Evolutionary conservation across 2,113 vertebrate genomes (phyloP).

Genomic region (Lophochroa leadbeateri): DNA sequence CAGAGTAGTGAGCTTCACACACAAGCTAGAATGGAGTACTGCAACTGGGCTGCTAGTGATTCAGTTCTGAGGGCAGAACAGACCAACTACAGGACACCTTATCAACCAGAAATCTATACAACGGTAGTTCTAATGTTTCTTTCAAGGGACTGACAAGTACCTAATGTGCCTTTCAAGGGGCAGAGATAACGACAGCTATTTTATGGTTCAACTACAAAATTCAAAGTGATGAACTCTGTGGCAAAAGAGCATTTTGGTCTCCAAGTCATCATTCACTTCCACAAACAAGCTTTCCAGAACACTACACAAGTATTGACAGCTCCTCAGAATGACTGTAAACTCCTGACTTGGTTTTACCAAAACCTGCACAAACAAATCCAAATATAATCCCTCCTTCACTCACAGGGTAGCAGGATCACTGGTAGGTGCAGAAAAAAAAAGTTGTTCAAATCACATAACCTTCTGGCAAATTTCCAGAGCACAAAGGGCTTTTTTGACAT

Average conservation of each 20-base stretch:
- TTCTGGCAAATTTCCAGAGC: background rate
- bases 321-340: background rate
- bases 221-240: background rate
- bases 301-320: background rate
- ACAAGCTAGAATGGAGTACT: background rate
- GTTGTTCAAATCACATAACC: background rate
- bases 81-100: background rate
- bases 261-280: background rate
- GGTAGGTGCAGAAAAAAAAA: background rate
- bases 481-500: background rate
- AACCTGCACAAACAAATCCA: background rate
- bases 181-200: background rate
- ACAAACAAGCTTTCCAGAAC: background rate
- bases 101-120: background rate
- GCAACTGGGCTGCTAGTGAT: background rate
- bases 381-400: background rate
- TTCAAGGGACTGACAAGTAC: background rate
- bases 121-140: background rate
- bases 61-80: background rate
- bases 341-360: background rate
- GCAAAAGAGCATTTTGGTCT: background rate
- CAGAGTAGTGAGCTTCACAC: background rate
- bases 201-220: background rate
- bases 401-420: background rate
- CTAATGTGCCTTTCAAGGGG: background rate